These are phyloP conservation scores for Chinchilla lanigera DNA, from an alignment of 2,113 vertebrate species.

Conservation along the genomic window DNA sequence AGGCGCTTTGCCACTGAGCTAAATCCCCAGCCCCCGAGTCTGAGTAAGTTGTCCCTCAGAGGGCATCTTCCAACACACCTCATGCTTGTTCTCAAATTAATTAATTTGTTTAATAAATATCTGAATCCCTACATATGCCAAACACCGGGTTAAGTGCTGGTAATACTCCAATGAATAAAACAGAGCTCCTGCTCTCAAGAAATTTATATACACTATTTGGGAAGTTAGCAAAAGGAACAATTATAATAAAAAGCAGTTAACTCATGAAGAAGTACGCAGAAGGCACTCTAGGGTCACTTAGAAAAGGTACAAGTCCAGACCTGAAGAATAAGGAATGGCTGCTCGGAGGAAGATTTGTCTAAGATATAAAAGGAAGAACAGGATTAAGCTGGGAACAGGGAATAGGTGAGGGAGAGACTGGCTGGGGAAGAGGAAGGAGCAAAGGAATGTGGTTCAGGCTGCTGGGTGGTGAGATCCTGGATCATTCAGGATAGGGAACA, in stretches of 20 bases:
- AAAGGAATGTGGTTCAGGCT: neutral
- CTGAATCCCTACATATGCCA: neutral
- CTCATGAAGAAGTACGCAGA: neutral
- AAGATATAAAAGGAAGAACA: neutral
- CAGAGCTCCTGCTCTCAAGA: neutral
- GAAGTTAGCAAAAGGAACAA: neutral
- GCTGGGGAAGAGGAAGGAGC: neutral
- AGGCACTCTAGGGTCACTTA: neutral
- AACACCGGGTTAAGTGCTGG: neutral
- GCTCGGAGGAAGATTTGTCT: slow-evolving; percentile 19
- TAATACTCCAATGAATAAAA: neutral
- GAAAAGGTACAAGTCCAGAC: neutral
- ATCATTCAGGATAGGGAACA: neutral
- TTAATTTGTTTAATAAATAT: neutral
- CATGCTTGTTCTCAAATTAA: neutral
- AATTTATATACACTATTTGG: neutral
- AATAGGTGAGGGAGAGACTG: neutral
- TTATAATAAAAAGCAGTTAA: neutral
- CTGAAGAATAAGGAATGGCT: neutral
- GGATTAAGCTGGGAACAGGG: neutral
- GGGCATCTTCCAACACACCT: neutral
- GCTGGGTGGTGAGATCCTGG: neutral
- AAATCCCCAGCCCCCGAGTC: too few species aligned
- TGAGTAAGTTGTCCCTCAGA: neutral
- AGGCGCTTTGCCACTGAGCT: too few species aligned